Evolutionary conservation across 2,113 vertebrate species (phyloP), one percentile per base, ranked within the genome.

Genomic region (Cottus gobio): DNA sequence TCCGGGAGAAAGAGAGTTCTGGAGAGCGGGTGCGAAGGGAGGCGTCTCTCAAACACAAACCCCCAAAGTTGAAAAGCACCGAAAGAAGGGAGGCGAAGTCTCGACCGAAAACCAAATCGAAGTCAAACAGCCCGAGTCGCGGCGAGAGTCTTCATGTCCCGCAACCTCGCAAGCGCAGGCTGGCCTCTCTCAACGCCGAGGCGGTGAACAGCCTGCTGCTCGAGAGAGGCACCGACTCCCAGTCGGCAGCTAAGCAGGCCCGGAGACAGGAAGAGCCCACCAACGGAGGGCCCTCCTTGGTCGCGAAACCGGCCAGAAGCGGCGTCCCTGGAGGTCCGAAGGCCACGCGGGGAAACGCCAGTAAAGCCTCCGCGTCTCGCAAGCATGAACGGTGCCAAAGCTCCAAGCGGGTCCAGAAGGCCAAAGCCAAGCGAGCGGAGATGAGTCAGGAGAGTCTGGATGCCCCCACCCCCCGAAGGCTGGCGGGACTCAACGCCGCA

Each of bases 171-270:
- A 98, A 98, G 65, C 96, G 97, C 16, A 92, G 97, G 2, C 88
- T 99, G 71, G 98, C 98, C n/a, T 98, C 97, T 13, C 95, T 99
- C 28, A 99, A 99, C 0, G 98, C 98, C 0, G 98, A 99, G 90
- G 98, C 97, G 0, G 96, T 99, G 13, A 99, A 98, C 91, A 98
- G 96, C 71, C 90, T 98, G 30, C 95, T 99, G 22, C 95, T 99
- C 1, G 97, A 98, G 70, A 95, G 96, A 67, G 91, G 89, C 1
- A 78, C 94, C 0, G 96, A 96, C 4, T 84, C 91, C 20, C 93
- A 92, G 67, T 69, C 79, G 0, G 82, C 91, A 26, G 79, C 89
- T 62, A 94, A 95, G 42, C 85, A 89, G 12, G 85, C 94, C 0
- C 44, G 90, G 87, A 93, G 93, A 90, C 95, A 83, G 26, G 94